Evolutionary conservation across 2,888 invertebrate species (phyloP).

Genomic region (Nemotelus pantherinus): DNA sequence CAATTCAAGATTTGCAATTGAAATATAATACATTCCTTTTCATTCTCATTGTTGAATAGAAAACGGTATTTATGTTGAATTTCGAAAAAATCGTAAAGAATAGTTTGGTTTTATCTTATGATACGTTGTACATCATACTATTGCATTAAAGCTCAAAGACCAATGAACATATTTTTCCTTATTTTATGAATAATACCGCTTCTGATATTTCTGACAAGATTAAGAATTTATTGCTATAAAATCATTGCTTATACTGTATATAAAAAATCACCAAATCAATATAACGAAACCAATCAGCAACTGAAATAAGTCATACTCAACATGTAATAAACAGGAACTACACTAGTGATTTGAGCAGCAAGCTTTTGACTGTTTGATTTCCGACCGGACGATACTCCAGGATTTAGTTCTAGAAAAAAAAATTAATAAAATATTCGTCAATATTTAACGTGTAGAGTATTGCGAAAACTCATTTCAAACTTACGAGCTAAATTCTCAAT

Average conservation of each 20-base stretch:
- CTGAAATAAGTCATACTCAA: background rate
- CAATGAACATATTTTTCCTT: too few species aligned
- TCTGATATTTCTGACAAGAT: background rate
- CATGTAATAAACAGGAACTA: conserved; percentile 19
- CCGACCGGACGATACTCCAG: conserved; percentile 31
- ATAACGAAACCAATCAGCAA: background rate
- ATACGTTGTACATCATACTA: too few species aligned
- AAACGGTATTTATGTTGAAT: too few species aligned
- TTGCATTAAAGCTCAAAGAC: too few species aligned
- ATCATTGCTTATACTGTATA: conserved; percentile 18
- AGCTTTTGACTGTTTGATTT: conserved; percentile 11
- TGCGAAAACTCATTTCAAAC: background rate
- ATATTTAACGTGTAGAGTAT: background rate
- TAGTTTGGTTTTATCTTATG: too few species aligned
- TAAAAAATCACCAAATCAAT: background rate
- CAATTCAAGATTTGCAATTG: too few species aligned
- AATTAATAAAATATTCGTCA: background rate
- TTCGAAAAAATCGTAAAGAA: too few species aligned
- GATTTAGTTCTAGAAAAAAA: conserved; percentile 19
- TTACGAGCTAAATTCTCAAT: conserved; percentile 39
- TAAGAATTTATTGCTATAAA: conserved; percentile 18
- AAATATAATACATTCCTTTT: too few species aligned
- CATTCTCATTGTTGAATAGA: too few species aligned
- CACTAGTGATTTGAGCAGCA: background rate
- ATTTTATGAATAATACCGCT: background rate